Conservation (phyloP, 1,140 invertebrate species). For the Polyergus mexicanus region DNA sequence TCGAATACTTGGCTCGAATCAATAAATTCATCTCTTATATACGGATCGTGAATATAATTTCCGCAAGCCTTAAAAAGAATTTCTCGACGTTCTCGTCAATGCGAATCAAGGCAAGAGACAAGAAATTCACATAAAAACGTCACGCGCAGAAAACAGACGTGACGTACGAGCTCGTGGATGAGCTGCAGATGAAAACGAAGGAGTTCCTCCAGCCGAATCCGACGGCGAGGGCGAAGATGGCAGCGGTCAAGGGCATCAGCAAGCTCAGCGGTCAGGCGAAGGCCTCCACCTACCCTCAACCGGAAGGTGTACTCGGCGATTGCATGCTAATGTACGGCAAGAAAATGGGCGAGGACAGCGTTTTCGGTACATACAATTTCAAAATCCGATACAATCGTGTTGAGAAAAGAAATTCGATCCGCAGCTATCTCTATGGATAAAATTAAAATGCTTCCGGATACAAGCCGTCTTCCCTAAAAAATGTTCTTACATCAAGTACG, state of each 20-base stretch:
- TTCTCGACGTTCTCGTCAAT: neutral
- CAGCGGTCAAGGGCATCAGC: conserved; percentile 96
- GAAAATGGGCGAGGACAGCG: conserved; percentile 97
- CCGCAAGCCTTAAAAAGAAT: neutral
- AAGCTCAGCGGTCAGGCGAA: conserved; percentile 96
- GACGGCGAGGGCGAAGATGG: conserved; percentile 97
- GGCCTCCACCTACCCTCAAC: conserved; percentile 98
- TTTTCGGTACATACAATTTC: conserved; percentile 91
- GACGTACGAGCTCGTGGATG: conserved; percentile 97
- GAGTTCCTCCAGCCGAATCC: conserved; percentile 99
- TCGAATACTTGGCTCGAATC: neutral
- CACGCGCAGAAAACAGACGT: conserved; percentile 96
- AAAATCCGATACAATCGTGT: neutral
- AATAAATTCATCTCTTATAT: conserved; percentile 1
- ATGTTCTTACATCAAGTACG: too few relatives aligned
- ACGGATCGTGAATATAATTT: neutral
- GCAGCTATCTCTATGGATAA: neutral
- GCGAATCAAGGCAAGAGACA: conserved; percentile 27
- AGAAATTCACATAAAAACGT: neutral
- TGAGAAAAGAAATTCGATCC: neutral
- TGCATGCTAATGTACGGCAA: conserved; percentile 98
- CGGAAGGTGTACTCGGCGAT: conserved; percentile 98
- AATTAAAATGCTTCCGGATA: neutral
- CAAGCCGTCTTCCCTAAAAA: neutral
- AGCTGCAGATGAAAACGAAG: conserved; percentile 98